Base-by-base conservation (phyloP, 2,797 vertebrate species). In the Spea hammondii region DNA sequence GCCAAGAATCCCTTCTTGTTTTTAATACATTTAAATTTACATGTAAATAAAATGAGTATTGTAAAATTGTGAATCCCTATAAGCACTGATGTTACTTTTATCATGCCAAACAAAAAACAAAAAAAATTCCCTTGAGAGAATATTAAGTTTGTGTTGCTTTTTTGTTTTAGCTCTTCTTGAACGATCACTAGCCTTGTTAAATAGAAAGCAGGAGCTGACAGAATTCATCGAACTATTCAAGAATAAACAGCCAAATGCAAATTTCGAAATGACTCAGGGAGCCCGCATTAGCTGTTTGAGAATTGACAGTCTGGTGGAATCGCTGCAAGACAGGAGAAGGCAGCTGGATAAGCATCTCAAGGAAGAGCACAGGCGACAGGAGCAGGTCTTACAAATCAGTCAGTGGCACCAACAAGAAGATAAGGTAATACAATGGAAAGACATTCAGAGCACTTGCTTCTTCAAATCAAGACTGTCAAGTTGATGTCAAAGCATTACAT, bases 231-330 rank as follows among this genome's bases (percentile, higher is more conserved):
- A 92, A 73, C 89, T 88, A 82, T 93, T 96, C 81, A 94, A 94
- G 89, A 87, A 78, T 68, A 90, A 90, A 2, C 93, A 94, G 81
- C 89, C 91, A 74, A 88, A 93, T 80, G 78, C 88, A 82, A 92
- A 90, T 77, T 87, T 79, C 0, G 86, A 91, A 65, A 82, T 89
- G 57, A 85, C 87, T 49, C 90, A 89, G 59, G 89, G 87, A 73
- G 94, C 93, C 76, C 89, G 84, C 0, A 91, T 86, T 85, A 94
- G 95, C 82, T 89, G 82, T 73, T 71, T 89, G 83, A 95, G 91
- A 89, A 93, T 99, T 12, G 95, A 96, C 83, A 87, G 85, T 72
- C 92, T 96, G 71, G 87, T 98, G 79, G 96, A 97, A 91, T 81
- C 87, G 65, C 91, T 99, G 0, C 97, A 98, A 86, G 96, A 98